Base-by-base conservation (phyloP, 2,888 invertebrate species). In the Drosophila prolongata region DNA sequence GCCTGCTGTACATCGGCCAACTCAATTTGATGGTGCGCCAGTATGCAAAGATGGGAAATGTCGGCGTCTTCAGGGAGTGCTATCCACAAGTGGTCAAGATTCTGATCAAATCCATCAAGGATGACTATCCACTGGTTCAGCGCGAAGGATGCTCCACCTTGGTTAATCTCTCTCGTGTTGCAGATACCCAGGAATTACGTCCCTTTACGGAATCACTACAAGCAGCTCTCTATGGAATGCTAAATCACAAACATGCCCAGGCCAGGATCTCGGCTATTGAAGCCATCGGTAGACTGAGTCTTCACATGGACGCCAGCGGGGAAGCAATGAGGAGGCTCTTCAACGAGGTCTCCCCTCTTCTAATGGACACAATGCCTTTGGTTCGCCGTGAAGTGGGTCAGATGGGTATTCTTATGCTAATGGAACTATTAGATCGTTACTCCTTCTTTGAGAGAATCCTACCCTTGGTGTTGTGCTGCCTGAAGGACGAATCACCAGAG, bases 381-480 rank as follows among this genome's bases (percentile, higher is more conserved):
- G 98, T 98, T 0, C 94, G 98, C 49, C 92, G 94, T 86, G 96
- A 96, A 78, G 96, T 97, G 4, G 95, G 96, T 0, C 92, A 94
- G 81, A 95, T 96, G 79, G 95, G 97, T 1, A 96, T 96, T 3
- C 93, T 94, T 47, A 96, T 97, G 96, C 93, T 98, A 90, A 90
- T 96, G 30, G 94, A 95, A 59, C 94, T 98, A 62, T 94, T 94
- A 56, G 98, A 98, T 91, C 93, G 98, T 79, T 98, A 98, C 90
- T 98, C 98, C 0, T 98, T 95, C 92, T 98, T 97, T 93, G 95
- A 96, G 90, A 95, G 96, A 79, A 94, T 98, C 83, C 93, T 98
- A 77, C 98, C 98, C 0, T 92, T 98, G 11, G 92, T 98, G 4
- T 92, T 98, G 38, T 97, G 97, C 46, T 96, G 97, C 66, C 92